phyloP scores from a whole-genome alignment of 2,113 vertebrate genomes.

The Ammodytes marinus region DNA sequence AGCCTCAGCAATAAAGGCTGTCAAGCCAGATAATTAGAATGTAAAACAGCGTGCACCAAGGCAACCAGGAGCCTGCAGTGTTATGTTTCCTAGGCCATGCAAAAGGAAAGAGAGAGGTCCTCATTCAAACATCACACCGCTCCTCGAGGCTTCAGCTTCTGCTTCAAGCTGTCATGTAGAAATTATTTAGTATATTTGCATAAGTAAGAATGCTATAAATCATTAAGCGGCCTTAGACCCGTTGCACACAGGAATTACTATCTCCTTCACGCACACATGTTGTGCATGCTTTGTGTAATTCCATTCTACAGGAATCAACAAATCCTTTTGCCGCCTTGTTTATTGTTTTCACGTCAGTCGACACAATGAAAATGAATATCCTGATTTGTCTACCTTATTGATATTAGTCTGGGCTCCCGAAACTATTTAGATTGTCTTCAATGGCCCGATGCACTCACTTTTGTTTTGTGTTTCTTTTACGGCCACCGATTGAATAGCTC shows the following conservation, averaged over 20 bases:
- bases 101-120: conserved; percentile 65
- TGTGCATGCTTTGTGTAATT: conserved; percentile 51
- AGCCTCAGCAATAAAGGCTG: conserved; percentile 81
- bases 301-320: conserved; percentile 30
- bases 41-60: conserved; percentile 81
- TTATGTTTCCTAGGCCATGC: conserved; percentile 74
- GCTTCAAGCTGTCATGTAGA: conserved; percentile 84
- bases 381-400: conserved; percentile 1
- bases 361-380: conserved; percentile 51
- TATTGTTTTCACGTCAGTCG: conserved; percentile 41
- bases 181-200: conserved; percentile 88
- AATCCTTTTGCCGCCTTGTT: conserved; percentile 27
- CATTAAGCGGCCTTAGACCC: conserved; percentile 74
- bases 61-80: conserved; percentile 74
- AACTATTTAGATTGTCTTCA: conserved; percentile 28
- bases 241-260: conserved; percentile 33
- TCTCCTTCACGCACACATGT: conserved; percentile 38
- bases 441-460: conserved; percentile 12
- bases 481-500: conserved; percentile 47
- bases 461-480: conserved; percentile 28
- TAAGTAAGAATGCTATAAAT: conserved; percentile 85
- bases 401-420: background rate
- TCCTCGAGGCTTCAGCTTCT: conserved; percentile 77
- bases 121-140: conserved; percentile 76
- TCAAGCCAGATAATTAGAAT: conserved; percentile 85